Evolutionary conservation across 1,140 invertebrate species (phyloP), one percentile per base, ranked within the genome.

Genomic region (Calycopis cecrops): DNA sequence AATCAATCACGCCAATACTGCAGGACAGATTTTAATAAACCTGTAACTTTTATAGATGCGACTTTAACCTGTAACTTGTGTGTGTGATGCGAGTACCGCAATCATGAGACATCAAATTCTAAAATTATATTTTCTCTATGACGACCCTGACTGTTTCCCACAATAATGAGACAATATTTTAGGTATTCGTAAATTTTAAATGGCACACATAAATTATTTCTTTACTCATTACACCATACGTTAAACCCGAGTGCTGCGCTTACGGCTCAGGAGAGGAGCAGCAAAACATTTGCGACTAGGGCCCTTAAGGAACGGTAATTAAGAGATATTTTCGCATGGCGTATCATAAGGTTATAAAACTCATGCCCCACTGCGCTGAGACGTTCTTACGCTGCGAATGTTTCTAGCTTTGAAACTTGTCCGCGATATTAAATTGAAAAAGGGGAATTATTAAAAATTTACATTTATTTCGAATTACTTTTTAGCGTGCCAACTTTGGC

Each of bases 281-380:
- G 64, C 66, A 72, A 71, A 77, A 79, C 76, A 70, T 63, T 60
- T 50, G 63, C 76, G 57, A 79, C 73, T 81, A 81, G 74, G 51
- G 72, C 74, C 70, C 78, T 82, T 82, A 85, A 72, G 61, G 44
- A 67, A 62, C 71, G 71, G 71, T 70, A 79, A 79, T 82, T 81
- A 85, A 81, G 74, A 72, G 70, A 71, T 73, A 79, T 71, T 74
- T 80, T 81, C 76, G 74, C 79, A 63, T 76, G 77, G 71, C 72
- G 62, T 69, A 64, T 71, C 77, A 73, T 63, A 75, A 73, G 67
- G 62, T 66, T 61, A 59, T 61, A 62, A 65, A 69, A 64, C 52
- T 59, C 57, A 69, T 73, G 73, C 77, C 69, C 63, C 71, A 71
- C 63, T 70, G 71, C 65, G 68, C 63, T 62, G 69, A 69, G 71